These are phyloP conservation scores for Liodrosophila aerea DNA, from an alignment of 2,888 invertebrate genomes.

Conservation along the genomic window DNA sequence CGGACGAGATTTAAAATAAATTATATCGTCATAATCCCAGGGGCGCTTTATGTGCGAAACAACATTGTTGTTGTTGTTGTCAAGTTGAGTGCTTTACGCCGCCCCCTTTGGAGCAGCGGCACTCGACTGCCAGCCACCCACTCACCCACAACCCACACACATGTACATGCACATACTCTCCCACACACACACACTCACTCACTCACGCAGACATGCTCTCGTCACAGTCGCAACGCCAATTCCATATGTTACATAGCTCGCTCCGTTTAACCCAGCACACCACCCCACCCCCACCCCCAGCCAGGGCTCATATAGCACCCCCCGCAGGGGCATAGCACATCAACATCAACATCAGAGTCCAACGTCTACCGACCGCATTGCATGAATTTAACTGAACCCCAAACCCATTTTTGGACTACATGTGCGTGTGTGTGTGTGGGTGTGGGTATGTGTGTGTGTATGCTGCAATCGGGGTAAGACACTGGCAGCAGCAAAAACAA, in stretches of 20 bases:
- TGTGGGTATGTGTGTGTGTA: not conserved
- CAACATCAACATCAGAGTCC: conserved; percentile 33
- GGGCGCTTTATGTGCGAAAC: conserved; percentile 62
- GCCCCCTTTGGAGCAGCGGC: conserved; percentile 46
- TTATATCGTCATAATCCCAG: conserved; percentile 74
- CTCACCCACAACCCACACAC: conserved; percentile 9
- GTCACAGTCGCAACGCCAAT: conserved; percentile 75
- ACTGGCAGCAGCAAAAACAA: conserved; percentile 27
- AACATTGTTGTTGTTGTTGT: conserved; percentile 22
- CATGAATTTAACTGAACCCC: conserved; percentile 69
- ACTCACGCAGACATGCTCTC: conserved; percentile 25
- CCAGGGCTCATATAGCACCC: not conserved
- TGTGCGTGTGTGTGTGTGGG: conserved; percentile 1
- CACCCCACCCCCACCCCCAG: not conserved
- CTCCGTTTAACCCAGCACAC: conserved; percentile 7
- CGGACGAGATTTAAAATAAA: conserved; percentile 75
- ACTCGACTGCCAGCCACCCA: conserved; percentile 23
- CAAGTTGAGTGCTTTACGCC: conserved; percentile 68
- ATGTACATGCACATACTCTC: conserved; percentile 10
- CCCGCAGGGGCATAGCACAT: conserved; percentile 21
- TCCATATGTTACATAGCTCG: conserved; percentile 68
- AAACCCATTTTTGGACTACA: conserved; percentile 40
- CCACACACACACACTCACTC: conserved; percentile 9
- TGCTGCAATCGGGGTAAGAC: conserved; percentile 53
- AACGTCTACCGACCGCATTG: conserved; percentile 64